A percentile compares a stretch with the other conserved stretches of the same genome.
Conservation (phyloP, 2,113 vertebrate species). For the Dicrurus megarhynchus region DNA sequence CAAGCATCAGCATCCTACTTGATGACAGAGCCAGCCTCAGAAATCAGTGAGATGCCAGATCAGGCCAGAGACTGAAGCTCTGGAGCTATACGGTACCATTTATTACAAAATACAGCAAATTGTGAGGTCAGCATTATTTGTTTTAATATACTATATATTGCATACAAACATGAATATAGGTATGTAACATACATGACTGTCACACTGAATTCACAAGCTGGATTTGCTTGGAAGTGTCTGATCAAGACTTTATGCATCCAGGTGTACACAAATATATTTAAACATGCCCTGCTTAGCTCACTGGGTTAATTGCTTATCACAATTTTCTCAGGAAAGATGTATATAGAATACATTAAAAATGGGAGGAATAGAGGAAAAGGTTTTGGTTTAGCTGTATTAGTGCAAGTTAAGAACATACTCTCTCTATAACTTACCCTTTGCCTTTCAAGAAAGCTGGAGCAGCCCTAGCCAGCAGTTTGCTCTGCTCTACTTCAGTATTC, state of each 20-base stretch:
- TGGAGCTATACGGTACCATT: neutral
- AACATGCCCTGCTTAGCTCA: neutral
- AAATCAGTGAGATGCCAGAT: neutral
- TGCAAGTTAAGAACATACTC: constrained; percentile 40
- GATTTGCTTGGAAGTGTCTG: neutral
- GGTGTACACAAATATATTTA: neutral
- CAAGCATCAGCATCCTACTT: neutral
- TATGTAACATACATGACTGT: neutral
- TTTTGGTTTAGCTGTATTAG: constrained; percentile 70
- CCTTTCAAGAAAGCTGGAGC: constrained; percentile 92
- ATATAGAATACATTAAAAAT: neutral
- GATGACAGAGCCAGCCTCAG: neutral
- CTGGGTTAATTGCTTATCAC: constrained; percentile 59
- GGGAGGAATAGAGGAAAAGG: neutral
- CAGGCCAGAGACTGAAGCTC: neutral
- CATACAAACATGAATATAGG: neutral
- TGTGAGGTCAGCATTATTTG: neutral
- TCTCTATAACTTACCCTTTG: constrained; percentile 90
- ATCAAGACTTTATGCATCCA: neutral
- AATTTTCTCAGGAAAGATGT: neutral
- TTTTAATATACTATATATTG: neutral
- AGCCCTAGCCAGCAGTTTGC: constrained; percentile 85
- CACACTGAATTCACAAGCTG: neutral
- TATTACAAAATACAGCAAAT: neutral
- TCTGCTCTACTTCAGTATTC: constrained; percentile 86